A percentile compares a stretch with the other conserved stretches of the same genome.
These are phyloP conservation scores for Sesamia nonagrioides DNA, from an alignment of 1,140 invertebrate genomes.

Conservation along the genomic window DNA sequence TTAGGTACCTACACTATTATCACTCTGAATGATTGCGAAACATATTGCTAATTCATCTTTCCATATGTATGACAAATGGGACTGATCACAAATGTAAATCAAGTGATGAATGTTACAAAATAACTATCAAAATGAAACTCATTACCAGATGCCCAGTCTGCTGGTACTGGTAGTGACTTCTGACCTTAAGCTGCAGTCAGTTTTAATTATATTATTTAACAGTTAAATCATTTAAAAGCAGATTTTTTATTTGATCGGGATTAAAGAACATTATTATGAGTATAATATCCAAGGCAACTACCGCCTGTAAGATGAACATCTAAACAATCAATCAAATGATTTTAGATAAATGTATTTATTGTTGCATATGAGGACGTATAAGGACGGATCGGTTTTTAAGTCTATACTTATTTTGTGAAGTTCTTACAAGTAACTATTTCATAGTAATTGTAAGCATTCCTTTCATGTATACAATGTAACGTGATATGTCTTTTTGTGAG, in stretches of 20 bases:
- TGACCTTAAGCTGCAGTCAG: neutral
- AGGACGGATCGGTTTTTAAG: neutral
- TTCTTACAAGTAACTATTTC: too few species aligned
- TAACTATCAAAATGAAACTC: too few species aligned
- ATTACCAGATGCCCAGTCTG: too few species aligned
- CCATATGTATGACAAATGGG: too few species aligned
- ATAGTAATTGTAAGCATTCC: too few species aligned
- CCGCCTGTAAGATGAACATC: neutral
- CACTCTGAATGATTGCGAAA: too few species aligned
- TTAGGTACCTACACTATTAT: too few species aligned
- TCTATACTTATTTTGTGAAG: neutral
- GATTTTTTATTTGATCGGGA: conserved; percentile 16
- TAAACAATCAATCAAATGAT: conserved; percentile 8
- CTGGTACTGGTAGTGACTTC: neutral
- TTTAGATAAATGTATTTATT: neutral
- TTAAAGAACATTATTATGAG: conserved; percentile 18
- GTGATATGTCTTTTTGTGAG: too few species aligned
- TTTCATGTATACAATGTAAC: too few species aligned
- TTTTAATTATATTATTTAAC: neutral
- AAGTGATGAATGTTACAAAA: too few species aligned
- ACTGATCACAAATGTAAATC: too few species aligned
- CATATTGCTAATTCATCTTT: too few species aligned
- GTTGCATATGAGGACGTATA: neutral
- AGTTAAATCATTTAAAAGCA: neutral
- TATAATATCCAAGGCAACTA: conserved; percentile 1